These are phyloP conservation scores for Drosophila parabipectinata DNA, from an alignment of 1,140 invertebrate species.

Conservation along the genomic window DNA sequence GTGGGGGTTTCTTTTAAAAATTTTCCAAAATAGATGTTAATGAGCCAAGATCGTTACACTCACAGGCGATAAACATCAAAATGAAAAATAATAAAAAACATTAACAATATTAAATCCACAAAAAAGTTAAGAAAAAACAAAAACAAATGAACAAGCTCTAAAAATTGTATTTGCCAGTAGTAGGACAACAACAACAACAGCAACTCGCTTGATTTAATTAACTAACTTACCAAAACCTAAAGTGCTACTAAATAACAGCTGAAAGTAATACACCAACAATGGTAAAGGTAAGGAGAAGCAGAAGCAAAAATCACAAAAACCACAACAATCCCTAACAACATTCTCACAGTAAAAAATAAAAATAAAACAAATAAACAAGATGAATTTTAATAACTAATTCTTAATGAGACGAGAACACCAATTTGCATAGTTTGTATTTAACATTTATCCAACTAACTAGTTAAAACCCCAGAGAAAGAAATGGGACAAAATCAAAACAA, in stretches of 20 bases:
- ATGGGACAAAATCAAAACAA: slow-evolving; percentile 29
- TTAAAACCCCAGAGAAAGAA: slow-evolving; percentile 1
- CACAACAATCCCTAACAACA: slow-evolving; percentile 4
- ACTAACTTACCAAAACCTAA: slow-evolving; percentile 29
- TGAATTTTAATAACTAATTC: slow-evolving; percentile 28
- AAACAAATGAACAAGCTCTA: slow-evolving; percentile 45
- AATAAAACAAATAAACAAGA: slow-evolving; percentile 10
- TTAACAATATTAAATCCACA: slow-evolving; percentile 3
- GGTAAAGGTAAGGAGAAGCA: slow-evolving; percentile 5
- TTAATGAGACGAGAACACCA: slow-evolving; percentile 38
- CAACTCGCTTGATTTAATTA: slow-evolving; percentile 48
- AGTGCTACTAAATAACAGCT: slow-evolving; percentile 13
- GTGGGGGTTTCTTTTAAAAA: neutral
- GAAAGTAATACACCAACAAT: neutral
- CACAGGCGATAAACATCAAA: neutral
- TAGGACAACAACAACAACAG: slow-evolving; percentile 26
- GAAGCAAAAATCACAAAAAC: slow-evolving; percentile 6
- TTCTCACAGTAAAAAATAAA: slow-evolving; percentile 9
- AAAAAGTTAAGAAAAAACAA: slow-evolving; percentile 3
- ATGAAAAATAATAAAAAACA: neutral
- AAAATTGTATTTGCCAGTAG: slow-evolving; percentile 52
- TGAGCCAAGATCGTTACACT: neutral
- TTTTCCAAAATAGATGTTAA: neutral
- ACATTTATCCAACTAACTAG: slow-evolving; percentile 42
- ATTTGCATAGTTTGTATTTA: slow-evolving; percentile 43